Evolutionary conservation across 2,113 vertebrate genomes (phyloP), one percentile per base, ranked within the genome.

Genomic region (Azemiops feae): DNA sequence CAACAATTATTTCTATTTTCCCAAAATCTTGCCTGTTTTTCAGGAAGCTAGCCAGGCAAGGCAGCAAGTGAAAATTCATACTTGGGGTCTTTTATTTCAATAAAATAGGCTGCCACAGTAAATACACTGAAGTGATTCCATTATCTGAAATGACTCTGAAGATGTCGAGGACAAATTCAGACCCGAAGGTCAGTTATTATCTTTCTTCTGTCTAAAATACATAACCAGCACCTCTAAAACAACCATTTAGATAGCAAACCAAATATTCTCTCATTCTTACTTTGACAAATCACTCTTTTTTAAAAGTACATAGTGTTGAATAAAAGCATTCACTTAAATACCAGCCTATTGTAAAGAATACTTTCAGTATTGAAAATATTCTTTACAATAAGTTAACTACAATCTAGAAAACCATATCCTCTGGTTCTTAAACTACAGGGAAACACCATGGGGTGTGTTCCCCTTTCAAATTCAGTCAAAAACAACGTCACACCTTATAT

Each of bases 111-210:
- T 87, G 85, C 45, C 91, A 60, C 54, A 22, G 85, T 87, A 64
- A 87, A 92, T 92, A 57, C 18, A 27, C 85, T 87, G 54, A 87
- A 92, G 43, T 52, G 85, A 92, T 87, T 87, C 85, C 85, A 60
- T 92, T 92, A 92, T 60, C 47, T 92, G n/a, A 92, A 92, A 87
- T 60, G 54, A 87, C 85, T 50, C 20, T 60, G 91, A 92, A 45
- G 91, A 45, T 87, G 45, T 10, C 9, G 30, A 52, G 54, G 54
- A n/a, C 43, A 92, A n/a, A 87, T 87, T 92, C 81, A 87, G 20
- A 87, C 85, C 30, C 16, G 9, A 57, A 85, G 64, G 54, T 87
- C 18, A 30, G 91, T 86, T 27, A 87, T 87, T 60, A 91, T 58
- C 90, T 54, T 86, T 85, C 74, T 85, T 60, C 43, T 92, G 9